These are phyloP conservation scores for Pachypanchax playfairii DNA, from an alignment of 2,113 vertebrate species.

Conservation along the genomic window DNA sequence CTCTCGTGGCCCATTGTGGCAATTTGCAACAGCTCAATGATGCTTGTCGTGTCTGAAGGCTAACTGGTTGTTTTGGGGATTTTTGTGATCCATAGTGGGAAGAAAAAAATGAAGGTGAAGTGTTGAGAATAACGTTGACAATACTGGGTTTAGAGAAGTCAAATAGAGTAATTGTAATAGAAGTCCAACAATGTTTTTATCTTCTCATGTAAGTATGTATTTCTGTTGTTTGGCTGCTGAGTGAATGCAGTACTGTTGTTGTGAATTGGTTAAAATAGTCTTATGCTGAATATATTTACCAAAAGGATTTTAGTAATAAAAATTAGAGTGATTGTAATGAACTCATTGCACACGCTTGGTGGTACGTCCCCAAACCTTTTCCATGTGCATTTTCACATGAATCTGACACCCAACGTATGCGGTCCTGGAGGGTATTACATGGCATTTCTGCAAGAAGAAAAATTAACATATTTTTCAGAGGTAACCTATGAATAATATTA, in stretches of 20 bases:
- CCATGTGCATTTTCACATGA: constrained; percentile 20
- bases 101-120: background rate
- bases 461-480: constrained; percentile 56
- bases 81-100: constrained; percentile 11
- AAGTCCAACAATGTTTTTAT: background rate
- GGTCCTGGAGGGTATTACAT: constrained; percentile 51
- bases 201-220: background rate
- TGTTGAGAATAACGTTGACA: constrained; percentile 1
- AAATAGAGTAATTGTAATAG: background rate
- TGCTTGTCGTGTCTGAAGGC: constrained; percentile 11
- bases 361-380: background rate
- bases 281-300: background rate
- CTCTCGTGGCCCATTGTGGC: constrained; percentile 16
- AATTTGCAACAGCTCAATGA: constrained; percentile 6
- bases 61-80: constrained; percentile 17
- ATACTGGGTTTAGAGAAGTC: constrained; percentile 1
- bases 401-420: constrained; percentile 31
- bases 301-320: too few species aligned
- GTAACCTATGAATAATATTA: constrained; percentile 37
- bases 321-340: background rate
- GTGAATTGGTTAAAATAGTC: background rate
- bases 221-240: background rate
- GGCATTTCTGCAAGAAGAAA: constrained; percentile 27
- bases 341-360: background rate
- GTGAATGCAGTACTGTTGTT: background rate